Conservation (phyloP, 2,113 vertebrate genomes). For the Nibea coibor region DNA sequence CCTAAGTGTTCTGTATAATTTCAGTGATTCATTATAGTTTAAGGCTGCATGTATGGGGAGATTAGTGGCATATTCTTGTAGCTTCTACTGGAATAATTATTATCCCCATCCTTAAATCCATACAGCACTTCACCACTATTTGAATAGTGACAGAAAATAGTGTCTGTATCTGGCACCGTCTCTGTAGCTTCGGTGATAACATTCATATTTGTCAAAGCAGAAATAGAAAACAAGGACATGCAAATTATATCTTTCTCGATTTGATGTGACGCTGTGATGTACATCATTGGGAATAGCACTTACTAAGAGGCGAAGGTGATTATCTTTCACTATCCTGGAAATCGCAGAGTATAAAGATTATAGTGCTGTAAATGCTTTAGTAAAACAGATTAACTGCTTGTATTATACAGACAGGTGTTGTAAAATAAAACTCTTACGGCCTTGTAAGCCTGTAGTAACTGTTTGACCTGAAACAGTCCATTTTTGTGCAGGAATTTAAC, state of each 20-base stretch:
- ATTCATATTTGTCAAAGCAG: slow-evolving; percentile 18
- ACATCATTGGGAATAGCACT: slow-evolving; percentile 5
- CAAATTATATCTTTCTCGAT: background rate
- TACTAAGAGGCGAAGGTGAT: slow-evolving; percentile 14
- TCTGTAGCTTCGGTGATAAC: background rate
- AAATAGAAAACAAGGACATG: background rate
- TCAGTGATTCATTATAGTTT: slow-evolving; percentile 39
- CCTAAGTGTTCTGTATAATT: slow-evolving; percentile 13
- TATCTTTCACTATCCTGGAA: slow-evolving; percentile 23
- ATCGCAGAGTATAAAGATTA: slow-evolving; percentile 21
- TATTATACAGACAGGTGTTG: slow-evolving; percentile 32
- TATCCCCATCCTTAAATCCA: slow-evolving; percentile 7
- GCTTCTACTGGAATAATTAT: slow-evolving; percentile 8
- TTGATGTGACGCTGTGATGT: background rate
- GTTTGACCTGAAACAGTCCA: slow-evolving; percentile 26
- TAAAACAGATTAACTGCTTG: slow-evolving; percentile 44
- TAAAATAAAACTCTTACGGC: slow-evolving; percentile 55
- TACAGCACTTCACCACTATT: slow-evolving; percentile 8
- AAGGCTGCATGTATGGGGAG: background rate
- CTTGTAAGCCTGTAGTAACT: slow-evolving; percentile 34
- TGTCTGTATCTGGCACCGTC: slow-evolving; percentile 8
- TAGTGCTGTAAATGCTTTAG: slow-evolving; percentile 28
- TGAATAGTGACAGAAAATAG: background rate
- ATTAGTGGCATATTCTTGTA: slow-evolving; percentile 22
- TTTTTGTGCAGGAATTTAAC: slow-evolving; percentile 41